Evolutionary conservation across 1,140 invertebrate genomes (phyloP).

Genomic region (Octopus sinensis): DNA sequence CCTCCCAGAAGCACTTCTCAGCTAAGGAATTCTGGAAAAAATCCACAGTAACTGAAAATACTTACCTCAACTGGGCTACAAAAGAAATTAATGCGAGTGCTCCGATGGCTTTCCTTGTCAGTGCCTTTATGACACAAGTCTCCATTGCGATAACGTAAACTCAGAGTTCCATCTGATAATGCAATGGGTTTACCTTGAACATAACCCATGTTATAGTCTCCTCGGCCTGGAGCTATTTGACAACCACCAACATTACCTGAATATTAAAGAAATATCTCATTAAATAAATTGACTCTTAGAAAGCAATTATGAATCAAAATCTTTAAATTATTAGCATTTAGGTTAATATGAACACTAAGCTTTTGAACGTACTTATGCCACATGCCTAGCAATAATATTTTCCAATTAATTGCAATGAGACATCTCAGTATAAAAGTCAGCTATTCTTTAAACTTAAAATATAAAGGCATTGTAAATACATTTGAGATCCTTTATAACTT

Average conservation of each 20-base stretch:
- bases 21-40: too few species aligned
- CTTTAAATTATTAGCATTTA: background rate
- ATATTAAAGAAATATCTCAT: constrained; percentile 17
- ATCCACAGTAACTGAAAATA: background rate
- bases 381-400: too few species aligned
- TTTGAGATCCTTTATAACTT: too few species aligned
- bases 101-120: constrained; percentile 29
- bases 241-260: constrained; percentile 48
- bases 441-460: too few species aligned
- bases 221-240: constrained; percentile 29
- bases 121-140: constrained; percentile 41
- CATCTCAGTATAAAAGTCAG: too few species aligned
- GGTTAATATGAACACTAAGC: background rate
- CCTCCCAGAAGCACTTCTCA: too few species aligned
- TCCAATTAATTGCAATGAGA: too few species aligned
- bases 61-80: constrained; percentile 40
- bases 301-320: background rate
- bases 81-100: constrained; percentile 44
- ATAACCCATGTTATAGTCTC: constrained; percentile 43
- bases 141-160: constrained; percentile 40
- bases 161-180: constrained; percentile 37
- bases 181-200: constrained; percentile 45
- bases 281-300: background rate
- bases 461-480: too few species aligned
- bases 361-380: too few species aligned